Evolutionary conservation across 2,888 invertebrate species (phyloP).

Genomic region (Bellardia pandia): DNA sequence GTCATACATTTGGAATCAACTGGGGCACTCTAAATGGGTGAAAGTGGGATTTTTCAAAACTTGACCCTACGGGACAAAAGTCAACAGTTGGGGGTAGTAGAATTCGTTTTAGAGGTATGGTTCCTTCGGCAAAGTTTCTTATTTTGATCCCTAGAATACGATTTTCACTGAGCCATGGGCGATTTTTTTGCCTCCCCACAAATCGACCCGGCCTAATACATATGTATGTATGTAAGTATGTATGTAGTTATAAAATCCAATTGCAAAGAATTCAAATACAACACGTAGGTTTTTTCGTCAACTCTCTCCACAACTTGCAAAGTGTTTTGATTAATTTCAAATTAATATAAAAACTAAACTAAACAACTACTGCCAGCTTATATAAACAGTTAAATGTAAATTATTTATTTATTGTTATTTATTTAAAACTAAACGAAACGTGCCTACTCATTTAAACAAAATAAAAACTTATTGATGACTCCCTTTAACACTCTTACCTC

Average conservation of each 20-base stretch:
- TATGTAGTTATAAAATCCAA: constrained; percentile 34
- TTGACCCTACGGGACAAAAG: too few species aligned
- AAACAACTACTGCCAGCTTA: constrained; percentile 14
- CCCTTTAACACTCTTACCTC: constrained; percentile 7
- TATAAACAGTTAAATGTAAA: constrained; percentile 42
- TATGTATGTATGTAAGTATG: constrained; percentile 15
- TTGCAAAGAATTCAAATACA: constrained; percentile 37
- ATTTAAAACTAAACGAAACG: constrained; percentile 12
- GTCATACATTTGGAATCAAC: too few species aligned
- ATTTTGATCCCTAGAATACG: too few species aligned
- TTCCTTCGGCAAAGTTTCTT: too few species aligned
- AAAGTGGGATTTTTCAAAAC: too few species aligned
- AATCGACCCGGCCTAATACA: too few species aligned
- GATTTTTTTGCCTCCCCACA: too few species aligned
- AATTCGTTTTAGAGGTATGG: too few species aligned
- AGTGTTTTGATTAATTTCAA: constrained; percentile 37
- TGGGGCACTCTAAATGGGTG: too few species aligned
- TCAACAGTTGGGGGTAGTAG: too few species aligned
- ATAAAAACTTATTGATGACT: neutral
- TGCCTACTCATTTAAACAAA: constrained; percentile 52
- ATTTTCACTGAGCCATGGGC: too few species aligned
- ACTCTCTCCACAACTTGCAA: constrained; percentile 37
- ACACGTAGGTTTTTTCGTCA: constrained; percentile 61
- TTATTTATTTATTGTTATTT: constrained; percentile 19
- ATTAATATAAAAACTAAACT: constrained; percentile 34